Conservation (phyloP, 2,888 invertebrate species). For the Geotrupes spiniger region DNA sequence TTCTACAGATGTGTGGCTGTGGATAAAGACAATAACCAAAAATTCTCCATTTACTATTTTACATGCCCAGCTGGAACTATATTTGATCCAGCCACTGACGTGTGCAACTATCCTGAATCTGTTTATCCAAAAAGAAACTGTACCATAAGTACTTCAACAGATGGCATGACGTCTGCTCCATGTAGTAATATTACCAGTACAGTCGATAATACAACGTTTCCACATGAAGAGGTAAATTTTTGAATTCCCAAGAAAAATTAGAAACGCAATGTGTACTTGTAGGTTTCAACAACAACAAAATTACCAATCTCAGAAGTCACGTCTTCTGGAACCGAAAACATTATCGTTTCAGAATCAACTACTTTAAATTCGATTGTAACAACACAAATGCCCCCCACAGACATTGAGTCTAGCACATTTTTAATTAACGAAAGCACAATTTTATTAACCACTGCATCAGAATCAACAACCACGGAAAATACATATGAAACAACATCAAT, state of each 20-base stretch:
- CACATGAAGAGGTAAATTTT: background rate
- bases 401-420: no score
- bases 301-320: background rate
- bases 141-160: conserved; percentile 1
- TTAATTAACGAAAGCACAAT: background rate
- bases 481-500: background rate
- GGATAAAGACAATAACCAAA: conserved; percentile 24
- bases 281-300: conserved; percentile 1
- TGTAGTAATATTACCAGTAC: background rate
- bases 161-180: background rate
- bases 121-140: conserved; percentile 27
- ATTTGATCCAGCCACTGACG: conserved; percentile 65
- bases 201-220: background rate
- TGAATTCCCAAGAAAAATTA: no score
- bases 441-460: background rate
- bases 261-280: no score
- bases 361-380: background rate
- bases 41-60: conserved; percentile 32
- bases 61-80: conserved; percentile 69
- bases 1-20: conserved; percentile 41
- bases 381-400: background rate
- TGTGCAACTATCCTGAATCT: conserved; percentile 57
- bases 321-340: background rate
- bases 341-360: conserved; percentile 1
- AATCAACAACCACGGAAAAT: conserved; percentile 34